Base-by-base conservation (phyloP, 2,888 invertebrate genomes). In the Rhogogaster chlorosoma region DNA sequence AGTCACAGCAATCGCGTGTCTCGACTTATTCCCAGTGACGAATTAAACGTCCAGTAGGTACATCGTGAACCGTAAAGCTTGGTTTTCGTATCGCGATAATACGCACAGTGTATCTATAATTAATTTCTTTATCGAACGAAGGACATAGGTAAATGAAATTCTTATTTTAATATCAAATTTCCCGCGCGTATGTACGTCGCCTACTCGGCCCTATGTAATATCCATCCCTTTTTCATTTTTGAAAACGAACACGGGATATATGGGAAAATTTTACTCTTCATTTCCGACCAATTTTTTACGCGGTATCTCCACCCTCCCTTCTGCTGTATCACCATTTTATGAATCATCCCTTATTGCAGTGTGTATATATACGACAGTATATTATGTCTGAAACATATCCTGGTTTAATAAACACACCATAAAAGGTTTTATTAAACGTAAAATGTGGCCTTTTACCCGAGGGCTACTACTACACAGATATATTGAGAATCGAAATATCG, bases 1-100 rank as follows among this genome's bases (percentile, higher is more conserved):
- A 61, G 61, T 18, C 80, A 18, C 61, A 57, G 80, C 22, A 80
- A 57, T 80, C 80, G 80, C 80, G 80, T 80, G 80, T 22, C 61
- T 29, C 61, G 18, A 38, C 57, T 78, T 38, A 22, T 61, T 38
- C 57, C 18, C 61, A 7, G 61, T 80, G 80, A 80, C 57, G 80
- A 80, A 80, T 80, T 80, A 61, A 80, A 80, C 38, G 80, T 80
- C 57, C 22, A 22, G 26, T n/a, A 22, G 10, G 26, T n/a, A 22
- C 42, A 9, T 38, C 6, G 18, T 18, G 29, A 18, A 32, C 32
- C 32, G 32, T 18, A 7, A 67, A 32, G 32, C 67, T 67, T 6
- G 5, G 32, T 67, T 67, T 67, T 18, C 18, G 32, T 32, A 26
- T 15, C 26, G 6, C 4, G 12, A 38, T 70, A n/a, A 7, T 18